Base-by-base conservation (phyloP, 1,140 invertebrate genomes). In the Chironomus tepperi region DNA sequence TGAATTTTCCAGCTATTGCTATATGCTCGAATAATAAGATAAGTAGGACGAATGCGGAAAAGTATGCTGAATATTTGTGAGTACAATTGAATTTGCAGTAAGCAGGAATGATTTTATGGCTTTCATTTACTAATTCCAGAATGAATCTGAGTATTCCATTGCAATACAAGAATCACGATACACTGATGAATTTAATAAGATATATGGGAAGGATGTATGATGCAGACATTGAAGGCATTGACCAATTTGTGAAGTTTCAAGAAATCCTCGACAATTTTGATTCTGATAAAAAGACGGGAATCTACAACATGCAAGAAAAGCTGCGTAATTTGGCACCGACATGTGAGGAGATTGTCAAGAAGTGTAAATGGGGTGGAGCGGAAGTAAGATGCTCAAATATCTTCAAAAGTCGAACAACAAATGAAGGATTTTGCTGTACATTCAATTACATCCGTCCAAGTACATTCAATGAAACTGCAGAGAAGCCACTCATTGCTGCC, bases 401-500 rank as follows among this genome's bases (percentile, higher is more conserved):
- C 9, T 88, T 88, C 77, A 15, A 74, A 0, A 78, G 83, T 3
- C 82, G 83, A 8, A 82, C 83, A 7, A 88, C 87, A 1, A 81
- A 83, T n/a, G 83, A 83, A 16, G 87, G 88, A 19, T 86, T 83
- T 76, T 89, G 87, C 78, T 89, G 88, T 75, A 79, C 83, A 3
- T 89, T 88, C 76, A 89, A 89, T 79, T 86, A 87, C 73, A 73
- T 78, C 7, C 77, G 77, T 8, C 19, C 8, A 18, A 10, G 16
- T 42, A 15, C 43, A 74, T 1, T 6, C n/a, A 16, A 65, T 72
- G 34, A 19, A 5, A 74, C 42, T 64, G n/a, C 16, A 2, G 7
- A 47, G 21, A 8, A 76, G 9, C 19, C 76, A 19, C 16, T 72
- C 16, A 15, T 74, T 5, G 74, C 77, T 3, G 43, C 43, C 0